These are phyloP conservation scores for Morone saxatilis DNA, from an alignment of 2,113 vertebrate genomes.

Conservation along the genomic window DNA sequence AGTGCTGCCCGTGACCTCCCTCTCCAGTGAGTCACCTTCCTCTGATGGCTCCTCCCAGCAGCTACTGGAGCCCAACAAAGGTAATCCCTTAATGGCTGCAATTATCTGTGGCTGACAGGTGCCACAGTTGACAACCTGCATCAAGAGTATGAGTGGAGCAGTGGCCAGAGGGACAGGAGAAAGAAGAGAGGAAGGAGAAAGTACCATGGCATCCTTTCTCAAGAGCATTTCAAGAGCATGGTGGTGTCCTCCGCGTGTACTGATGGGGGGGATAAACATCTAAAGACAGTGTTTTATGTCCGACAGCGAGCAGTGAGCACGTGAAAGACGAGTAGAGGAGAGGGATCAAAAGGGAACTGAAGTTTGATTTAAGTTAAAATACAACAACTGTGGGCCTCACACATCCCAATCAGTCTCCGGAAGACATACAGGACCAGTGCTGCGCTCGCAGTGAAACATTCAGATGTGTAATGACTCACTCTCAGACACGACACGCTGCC, in stretches of 20 bases:
- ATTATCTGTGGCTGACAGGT: slow-evolving; percentile 69
- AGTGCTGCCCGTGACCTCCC: slow-evolving; percentile 27
- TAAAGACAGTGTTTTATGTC: background rate
- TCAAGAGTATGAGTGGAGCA: background rate
- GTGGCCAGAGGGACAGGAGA: slow-evolving; percentile 9
- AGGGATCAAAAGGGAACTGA: background rate
- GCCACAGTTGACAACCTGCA: slow-evolving; percentile 36
- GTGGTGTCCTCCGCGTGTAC: no score
- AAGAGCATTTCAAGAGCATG: background rate
- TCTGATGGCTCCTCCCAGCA: slow-evolving; percentile 35
- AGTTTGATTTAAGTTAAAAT: slow-evolving; percentile 11
- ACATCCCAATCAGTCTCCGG: slow-evolving; percentile 18
- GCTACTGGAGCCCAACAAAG: slow-evolving; percentile 57
- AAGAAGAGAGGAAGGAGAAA: slow-evolving; percentile 1
- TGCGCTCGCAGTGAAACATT: slow-evolving; percentile 15
- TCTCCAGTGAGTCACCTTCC: slow-evolving; percentile 37
- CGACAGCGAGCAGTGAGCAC: slow-evolving; percentile 4
- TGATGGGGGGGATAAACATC: background rate
- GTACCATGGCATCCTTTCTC: background rate
- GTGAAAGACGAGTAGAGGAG: background rate
- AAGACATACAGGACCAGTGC: slow-evolving; percentile 22
- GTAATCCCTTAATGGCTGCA: slow-evolving; percentile 75
- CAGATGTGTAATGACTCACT: slow-evolving; percentile 60
- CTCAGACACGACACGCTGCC: slow-evolving; percentile 38
- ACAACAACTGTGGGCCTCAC: background rate